Evolutionary conservation across 2,888 invertebrate genomes (phyloP), one percentile per base, ranked within the genome.

Genomic region (Tinea semifulvella): DNA sequence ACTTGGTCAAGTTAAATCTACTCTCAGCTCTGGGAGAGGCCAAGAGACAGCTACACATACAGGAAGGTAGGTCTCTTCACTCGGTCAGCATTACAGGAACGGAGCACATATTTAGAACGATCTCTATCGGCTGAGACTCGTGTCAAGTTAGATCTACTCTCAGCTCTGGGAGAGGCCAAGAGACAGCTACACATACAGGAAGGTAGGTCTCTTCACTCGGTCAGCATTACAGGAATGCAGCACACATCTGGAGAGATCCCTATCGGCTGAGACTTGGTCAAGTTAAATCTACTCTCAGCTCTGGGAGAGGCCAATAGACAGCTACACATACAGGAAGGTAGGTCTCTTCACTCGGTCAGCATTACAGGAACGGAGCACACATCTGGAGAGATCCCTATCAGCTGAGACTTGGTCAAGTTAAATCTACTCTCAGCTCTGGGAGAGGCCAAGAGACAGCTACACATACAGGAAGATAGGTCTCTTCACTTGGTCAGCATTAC

Each of bases 331-430:
- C 87, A 89, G 75, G 92, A 94, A 58, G 88, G 94, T 94, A 70
- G 83, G n/a, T n/a, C n/a, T n/a, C n/a, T n/a, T n/a, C n/a, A n/a
- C n/a, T n/a, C n/a, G n/a, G n/a, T n/a, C n/a, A n/a, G n/a, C n/a
- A n/a, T n/a, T 96, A 81, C 92, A 94, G 73, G 96, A 97, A 65
- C 94, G 96, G 66, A 95, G 94, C 65, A 75, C 88, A 58, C 95
- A 96, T 66, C 85, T 98, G 57, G 96, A 98, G 81, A 91, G 92
- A 63, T 93, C 94, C 62, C 86, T 99, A 54, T 95, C 94, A 50
- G 94, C 96, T 40, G 98, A 99, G 84, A 99, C 97, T 55, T 88
- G 97, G 91, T 98, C 75, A 99, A 99, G 82, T 87, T 98, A 60
- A 98, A 99, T 83, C 87, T 99, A 62, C 96, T 98, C 79, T 94